Evolutionary conservation across 2,113 vertebrate species (phyloP), one percentile per base, ranked within the genome.

Genomic region (Galeopterus variegatus): DNA sequence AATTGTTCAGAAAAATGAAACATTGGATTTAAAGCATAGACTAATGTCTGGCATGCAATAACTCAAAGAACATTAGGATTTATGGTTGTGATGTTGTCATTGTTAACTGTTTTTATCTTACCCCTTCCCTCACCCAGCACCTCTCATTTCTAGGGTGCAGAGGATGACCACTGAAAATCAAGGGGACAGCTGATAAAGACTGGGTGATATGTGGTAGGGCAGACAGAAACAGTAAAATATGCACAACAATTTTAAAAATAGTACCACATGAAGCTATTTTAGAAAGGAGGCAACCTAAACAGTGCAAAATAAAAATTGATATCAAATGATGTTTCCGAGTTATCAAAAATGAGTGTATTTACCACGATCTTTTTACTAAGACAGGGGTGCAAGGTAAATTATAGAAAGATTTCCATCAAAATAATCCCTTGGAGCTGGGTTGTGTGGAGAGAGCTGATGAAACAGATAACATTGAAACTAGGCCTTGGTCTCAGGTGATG

Each of bases 321-420:
- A 58, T 86, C 11, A 77, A 67, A 70, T 64, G 33, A 91, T 86
- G 23, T 62, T 84, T 79, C 54, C 11, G 12, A 26, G 9, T 80
- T 77, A 54, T 36, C 36, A 36, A 69, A 70, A 76, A 50, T 26
- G 4, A 65, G 48, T n/a, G 2, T 52, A 79, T 28, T 54, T 76
- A 64, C 50, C 45, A 5, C 67, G 52, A 41, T 67, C 23, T 76
- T 64, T 82, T 62, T 76, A 62, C 24, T 45, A 88, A 93, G 58
- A 62, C 9, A 81, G 4, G 28, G 60, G 50, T 60, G 52, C 15
- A 81, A 56, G 19, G 19, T 88, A 90, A 72, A 80, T 93, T n/a
- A 10, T 52, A 67, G 31, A 91, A 97, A 70, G 19, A 83, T 15
- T 64, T 80, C 52, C n/a, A 93, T 65, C 19, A 58, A 77, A 77